These are phyloP conservation scores for Drosophila sturtevanti DNA, from an alignment of 1,140 invertebrate genomes.

Conservation along the genomic window DNA sequence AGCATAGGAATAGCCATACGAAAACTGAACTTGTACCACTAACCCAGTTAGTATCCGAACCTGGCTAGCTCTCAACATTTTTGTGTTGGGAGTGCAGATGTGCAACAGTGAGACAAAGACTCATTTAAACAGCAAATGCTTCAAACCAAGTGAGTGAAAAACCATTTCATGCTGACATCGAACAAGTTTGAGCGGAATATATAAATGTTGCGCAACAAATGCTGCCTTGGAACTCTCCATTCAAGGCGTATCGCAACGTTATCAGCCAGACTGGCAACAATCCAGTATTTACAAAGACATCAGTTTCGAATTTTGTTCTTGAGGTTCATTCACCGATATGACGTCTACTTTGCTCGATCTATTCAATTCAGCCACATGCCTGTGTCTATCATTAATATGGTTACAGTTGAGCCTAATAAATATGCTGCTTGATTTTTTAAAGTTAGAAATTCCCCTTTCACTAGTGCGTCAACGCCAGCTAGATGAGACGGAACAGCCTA, in stretches of 20 bases:
- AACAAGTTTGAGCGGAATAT: neutral
- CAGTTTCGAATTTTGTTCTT: neutral
- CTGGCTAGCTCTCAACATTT: neutral
- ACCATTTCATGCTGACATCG: neutral
- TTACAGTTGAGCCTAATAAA: constrained; percentile 38
- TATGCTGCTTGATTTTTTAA: constrained; percentile 26
- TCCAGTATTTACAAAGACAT: neutral
- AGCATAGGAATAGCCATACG: constrained; percentile 10
- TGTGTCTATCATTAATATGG: constrained; percentile 38
- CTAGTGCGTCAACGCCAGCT: constrained; percentile 29
- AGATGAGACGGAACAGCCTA: constrained; percentile 31
- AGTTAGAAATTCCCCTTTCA: constrained; percentile 20
- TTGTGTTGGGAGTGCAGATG: constrained; percentile 10
- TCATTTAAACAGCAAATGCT: neutral
- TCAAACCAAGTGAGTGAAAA: neutral
- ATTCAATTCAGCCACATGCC: neutral
- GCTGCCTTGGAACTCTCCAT: neutral
- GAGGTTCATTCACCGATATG: constrained; percentile 16
- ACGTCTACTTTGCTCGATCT: constrained; percentile 6
- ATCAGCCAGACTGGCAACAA: neutral
- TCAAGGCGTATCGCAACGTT: neutral
- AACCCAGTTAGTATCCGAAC: constrained; percentile 72
- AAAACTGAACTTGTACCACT: constrained; percentile 82
- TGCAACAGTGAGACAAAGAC: constrained; percentile 35
- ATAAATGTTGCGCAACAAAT: constrained; percentile 3